phyloP scores from a whole-genome alignment of 2,888 invertebrate species.

The Pegoplata infirma region DNA sequence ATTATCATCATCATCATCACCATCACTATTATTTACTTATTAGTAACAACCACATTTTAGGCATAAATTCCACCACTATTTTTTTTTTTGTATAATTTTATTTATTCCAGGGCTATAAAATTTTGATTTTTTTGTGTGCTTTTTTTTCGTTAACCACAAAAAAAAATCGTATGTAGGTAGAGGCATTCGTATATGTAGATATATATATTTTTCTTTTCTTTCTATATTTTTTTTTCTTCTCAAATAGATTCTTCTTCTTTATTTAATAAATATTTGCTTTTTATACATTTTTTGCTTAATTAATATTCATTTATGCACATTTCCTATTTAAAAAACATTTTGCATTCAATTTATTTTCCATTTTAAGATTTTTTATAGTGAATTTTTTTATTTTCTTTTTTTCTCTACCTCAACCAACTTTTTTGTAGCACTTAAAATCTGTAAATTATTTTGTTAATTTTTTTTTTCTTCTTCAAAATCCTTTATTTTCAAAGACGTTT shows the following conservation, averaged over 20 bases:
- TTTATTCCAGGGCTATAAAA: conserved; percentile 18
- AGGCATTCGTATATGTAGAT: conserved; percentile 40
- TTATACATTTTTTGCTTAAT: not conserved
- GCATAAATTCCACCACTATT: not conserved
- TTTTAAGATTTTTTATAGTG: not conserved
- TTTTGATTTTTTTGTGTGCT: conserved; percentile 11
- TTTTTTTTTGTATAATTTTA: not conserved
- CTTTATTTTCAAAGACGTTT: conserved; percentile 25
- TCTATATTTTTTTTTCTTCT: conserved; percentile 62
- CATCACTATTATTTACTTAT: not conserved
- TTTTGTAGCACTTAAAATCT: conserved; percentile 36
- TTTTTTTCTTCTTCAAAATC: conserved; percentile 25
- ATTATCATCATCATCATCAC: not conserved
- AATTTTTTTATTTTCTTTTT: conserved; percentile 6
- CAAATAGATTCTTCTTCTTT: conserved; percentile 33
- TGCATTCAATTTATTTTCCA: conserved; percentile 6
- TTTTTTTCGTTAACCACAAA: conserved; percentile 43
- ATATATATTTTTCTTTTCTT: conserved; percentile 67
- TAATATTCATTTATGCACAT: conserved; percentile 25
- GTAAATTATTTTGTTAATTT: conserved; percentile 25
- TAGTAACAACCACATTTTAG: not conserved
- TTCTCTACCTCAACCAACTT: conserved; percentile 17
- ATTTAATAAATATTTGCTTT: conserved; percentile 23
- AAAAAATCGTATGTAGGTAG: conserved; percentile 45
- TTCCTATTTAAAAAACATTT: conserved; percentile 1